Evolutionary conservation across 2,888 invertebrate genomes (phyloP).

Genomic region (Caenorhabditis afra): DNA sequence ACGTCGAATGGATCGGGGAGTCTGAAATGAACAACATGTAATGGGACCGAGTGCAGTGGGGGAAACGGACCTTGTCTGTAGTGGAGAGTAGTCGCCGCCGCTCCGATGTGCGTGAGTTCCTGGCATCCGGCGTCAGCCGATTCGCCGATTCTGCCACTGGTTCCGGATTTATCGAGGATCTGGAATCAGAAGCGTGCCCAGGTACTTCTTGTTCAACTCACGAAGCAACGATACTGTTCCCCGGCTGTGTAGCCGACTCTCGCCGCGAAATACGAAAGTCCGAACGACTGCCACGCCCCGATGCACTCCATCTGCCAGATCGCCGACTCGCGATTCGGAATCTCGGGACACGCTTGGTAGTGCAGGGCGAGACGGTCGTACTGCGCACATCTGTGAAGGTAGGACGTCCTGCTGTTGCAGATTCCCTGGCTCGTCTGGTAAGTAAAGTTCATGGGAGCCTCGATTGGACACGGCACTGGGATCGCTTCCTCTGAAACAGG

Average conservation of each 20-base stretch:
- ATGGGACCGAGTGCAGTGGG: background rate
- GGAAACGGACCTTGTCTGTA: slow-evolving; percentile 56
- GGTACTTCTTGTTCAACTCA: slow-evolving; percentile 25
- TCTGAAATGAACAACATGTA: slow-evolving; percentile 24
- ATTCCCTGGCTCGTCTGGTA: slow-evolving; percentile 62
- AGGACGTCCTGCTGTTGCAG: slow-evolving; percentile 63
- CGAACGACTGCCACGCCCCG: slow-evolving; percentile 60
- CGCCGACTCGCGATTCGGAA: slow-evolving; percentile 62
- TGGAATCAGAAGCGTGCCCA: background rate
- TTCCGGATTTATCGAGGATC: slow-evolving; percentile 57
- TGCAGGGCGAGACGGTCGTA: slow-evolving; percentile 62
- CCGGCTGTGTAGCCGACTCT: slow-evolving; percentile 58
- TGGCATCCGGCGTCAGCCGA: slow-evolving; percentile 69
- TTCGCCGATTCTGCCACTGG: slow-evolving; percentile 62
- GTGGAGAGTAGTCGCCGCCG: slow-evolving; percentile 60
- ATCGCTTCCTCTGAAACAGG: slow-evolving; percentile 61
- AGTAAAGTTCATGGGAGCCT: slow-evolving; percentile 65
- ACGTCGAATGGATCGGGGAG: slow-evolving; percentile 33
- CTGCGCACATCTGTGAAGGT: slow-evolving; percentile 64
- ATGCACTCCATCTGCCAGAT: slow-evolving; percentile 68
- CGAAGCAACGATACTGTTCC: slow-evolving; percentile 65
- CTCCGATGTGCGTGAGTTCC: slow-evolving; percentile 64
- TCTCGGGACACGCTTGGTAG: slow-evolving; percentile 67
- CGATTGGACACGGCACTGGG: slow-evolving; percentile 61
- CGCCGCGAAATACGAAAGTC: slow-evolving; percentile 60